These are phyloP conservation scores for Fistularia commersonii DNA, from an alignment of 2,797 vertebrate species.

Conservation along the genomic window DNA sequence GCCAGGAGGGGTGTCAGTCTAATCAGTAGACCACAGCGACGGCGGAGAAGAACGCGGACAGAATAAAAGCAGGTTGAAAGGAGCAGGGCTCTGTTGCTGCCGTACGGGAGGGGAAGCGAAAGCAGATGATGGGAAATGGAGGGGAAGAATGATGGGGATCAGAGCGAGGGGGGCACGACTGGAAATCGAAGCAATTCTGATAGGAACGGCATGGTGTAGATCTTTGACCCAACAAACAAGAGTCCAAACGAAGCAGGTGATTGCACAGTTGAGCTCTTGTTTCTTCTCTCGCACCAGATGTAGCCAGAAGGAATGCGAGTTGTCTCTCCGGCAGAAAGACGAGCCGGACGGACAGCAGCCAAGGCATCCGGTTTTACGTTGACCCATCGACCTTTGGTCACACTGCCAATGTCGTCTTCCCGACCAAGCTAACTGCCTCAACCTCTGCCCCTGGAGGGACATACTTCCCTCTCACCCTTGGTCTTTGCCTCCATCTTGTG, in stretches of 20 bases:
- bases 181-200: too few relatives aligned
- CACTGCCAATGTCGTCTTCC: not conserved
- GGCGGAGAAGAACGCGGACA: slow-evolving; percentile 50
- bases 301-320: too few relatives aligned
- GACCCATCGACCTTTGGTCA: slow-evolving; percentile 1
- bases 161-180: too few relatives aligned
- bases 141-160: not conserved
- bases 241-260: too few relatives aligned
- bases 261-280: too few relatives aligned
- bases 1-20: slow-evolving; percentile 14
- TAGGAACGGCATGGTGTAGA: too few relatives aligned
- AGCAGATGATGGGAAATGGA: not conserved
- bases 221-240: too few relatives aligned
- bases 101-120: not conserved
- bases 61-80: slow-evolving; percentile 51
- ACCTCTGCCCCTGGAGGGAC: slow-evolving; percentile 1
- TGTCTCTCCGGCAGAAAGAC: too few relatives aligned
- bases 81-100: slow-evolving; percentile 19
- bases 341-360: too few relatives aligned
- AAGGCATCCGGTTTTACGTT: slow-evolving; percentile 4
- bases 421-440: not conserved
- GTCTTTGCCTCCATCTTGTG: slow-evolving; percentile 63
- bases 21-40: slow-evolving; percentile 63
- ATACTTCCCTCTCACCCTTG: not conserved
- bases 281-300: too few relatives aligned